Percentiles rank a stretch among this genome's conserved stretches.
These are phyloP conservation scores for Corvus cornix DNA, from an alignment of 2,113 vertebrate genomes.

Conservation along the genomic window DNA sequence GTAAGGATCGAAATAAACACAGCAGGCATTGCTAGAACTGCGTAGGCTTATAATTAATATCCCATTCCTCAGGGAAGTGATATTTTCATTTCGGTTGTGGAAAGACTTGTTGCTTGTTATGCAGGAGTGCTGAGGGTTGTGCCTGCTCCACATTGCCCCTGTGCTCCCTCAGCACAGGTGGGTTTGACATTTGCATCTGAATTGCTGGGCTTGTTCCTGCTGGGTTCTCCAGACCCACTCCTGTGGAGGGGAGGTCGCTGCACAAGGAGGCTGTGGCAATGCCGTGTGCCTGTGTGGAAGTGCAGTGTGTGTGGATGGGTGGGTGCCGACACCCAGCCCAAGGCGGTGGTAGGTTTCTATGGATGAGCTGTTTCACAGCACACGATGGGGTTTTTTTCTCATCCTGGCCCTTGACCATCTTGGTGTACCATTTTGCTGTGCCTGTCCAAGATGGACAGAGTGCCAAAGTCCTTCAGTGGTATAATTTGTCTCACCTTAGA, in stretches of 20 bases:
- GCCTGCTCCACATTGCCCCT: background rate
- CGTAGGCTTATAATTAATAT: slow-evolving; percentile 14
- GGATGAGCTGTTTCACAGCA: background rate
- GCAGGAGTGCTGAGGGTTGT: background rate
- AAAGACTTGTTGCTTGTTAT: background rate
- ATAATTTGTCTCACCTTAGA: background rate
- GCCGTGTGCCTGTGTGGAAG: accelerated
- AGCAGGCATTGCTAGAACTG: slow-evolving; percentile 8
- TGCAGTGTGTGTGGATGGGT: accelerated
- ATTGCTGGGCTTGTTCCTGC: background rate
- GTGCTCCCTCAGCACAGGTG: background rate
- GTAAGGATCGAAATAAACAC: slow-evolving; percentile 37
- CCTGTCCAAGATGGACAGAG: background rate
- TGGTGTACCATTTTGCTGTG: background rate
- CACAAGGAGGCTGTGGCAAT: accelerated
- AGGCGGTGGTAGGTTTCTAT: accelerated
- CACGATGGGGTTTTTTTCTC: accelerated
- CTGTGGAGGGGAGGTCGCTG: background rate
- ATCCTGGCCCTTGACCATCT: background rate
- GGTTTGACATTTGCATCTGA: background rate
- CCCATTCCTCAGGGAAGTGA: background rate
- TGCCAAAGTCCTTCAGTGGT: background rate
- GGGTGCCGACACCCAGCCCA: background rate
- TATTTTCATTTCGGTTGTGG: background rate
- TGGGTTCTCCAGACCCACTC: background rate